phyloP scores from a whole-genome alignment of 1,140 invertebrate genomes.

The Zaprionus ornatus region DNA sequence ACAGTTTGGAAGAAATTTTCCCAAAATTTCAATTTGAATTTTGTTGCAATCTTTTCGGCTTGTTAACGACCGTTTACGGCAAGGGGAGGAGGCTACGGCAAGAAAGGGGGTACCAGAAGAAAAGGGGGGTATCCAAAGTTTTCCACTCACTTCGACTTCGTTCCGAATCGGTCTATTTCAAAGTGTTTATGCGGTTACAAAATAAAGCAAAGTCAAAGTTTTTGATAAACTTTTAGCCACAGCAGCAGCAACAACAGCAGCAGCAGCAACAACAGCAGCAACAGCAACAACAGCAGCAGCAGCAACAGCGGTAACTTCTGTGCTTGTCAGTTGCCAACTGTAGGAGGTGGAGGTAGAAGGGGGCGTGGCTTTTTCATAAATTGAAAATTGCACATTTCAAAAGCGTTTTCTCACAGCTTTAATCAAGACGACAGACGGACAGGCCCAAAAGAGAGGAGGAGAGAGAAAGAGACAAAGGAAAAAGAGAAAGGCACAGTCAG shows the following conservation, averaged over 20 bases:
- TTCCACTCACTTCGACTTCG: slow-evolving; percentile 47
- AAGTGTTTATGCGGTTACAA: slow-evolving; percentile 82
- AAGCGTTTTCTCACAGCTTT: slow-evolving; percentile 35
- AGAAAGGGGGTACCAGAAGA: neutral
- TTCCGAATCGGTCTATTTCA: slow-evolving; percentile 70
- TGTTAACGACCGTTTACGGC: slow-evolving; percentile 70
- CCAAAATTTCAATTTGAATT: slow-evolving; percentile 70
- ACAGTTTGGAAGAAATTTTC: slow-evolving; percentile 34
- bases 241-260: slow-evolving; percentile 36
- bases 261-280: slow-evolving; percentile 47
- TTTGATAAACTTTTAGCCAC: slow-evolving; percentile 73
- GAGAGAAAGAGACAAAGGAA: neutral
- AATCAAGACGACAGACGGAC: slow-evolving; percentile 36
- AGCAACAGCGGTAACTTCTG: slow-evolving; percentile 69
- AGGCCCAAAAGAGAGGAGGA: slow-evolving; percentile 2
- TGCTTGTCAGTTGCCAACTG: slow-evolving; percentile 60
- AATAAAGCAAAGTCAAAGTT: slow-evolving; percentile 77
- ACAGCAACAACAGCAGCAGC: slow-evolving; percentile 34
- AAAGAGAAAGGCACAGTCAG: neutral
- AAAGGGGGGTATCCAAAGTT: slow-evolving; percentile 40
- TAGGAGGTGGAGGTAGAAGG: neutral
- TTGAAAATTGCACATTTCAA: slow-evolving; percentile 76
- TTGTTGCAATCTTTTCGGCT: slow-evolving; percentile 71
- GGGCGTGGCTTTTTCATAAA: slow-evolving; percentile 63
- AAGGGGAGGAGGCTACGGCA: neutral